A percentile compares a stretch with the other conserved stretches of the same genome.
Conservation (phyloP, 2,797 vertebrate species). For the Ataeniobius toweri region DNA sequence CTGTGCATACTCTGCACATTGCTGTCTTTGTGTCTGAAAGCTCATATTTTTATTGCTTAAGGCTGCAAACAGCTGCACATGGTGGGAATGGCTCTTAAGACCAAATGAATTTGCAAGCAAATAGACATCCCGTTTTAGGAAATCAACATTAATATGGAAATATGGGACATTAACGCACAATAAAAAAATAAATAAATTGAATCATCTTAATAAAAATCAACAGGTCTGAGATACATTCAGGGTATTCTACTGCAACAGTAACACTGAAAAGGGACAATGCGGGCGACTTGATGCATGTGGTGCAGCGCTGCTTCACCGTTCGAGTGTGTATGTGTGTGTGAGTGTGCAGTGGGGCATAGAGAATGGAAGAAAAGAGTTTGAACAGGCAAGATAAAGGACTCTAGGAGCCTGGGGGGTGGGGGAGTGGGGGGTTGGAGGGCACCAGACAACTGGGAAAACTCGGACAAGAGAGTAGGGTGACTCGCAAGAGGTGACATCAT, state of each 20-base stretch:
- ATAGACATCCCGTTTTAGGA: neutral
- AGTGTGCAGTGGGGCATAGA: conserved; percentile 63
- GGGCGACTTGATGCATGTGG: conserved; percentile 65
- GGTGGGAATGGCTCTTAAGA: conserved; percentile 20
- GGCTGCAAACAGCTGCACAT: conserved; percentile 30
- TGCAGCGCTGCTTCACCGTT: conserved; percentile 44
- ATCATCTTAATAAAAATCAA: conserved; percentile 33
- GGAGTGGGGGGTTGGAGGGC: conserved; percentile 62
- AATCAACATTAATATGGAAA: neutral
- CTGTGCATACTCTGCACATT: conserved; percentile 2
- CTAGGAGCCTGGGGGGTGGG: conserved; percentile 60
- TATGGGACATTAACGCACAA: neutral
- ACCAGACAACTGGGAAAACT: conserved; percentile 64
- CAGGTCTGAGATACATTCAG: conserved; percentile 50
- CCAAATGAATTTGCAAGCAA: neutral
- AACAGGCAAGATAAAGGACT: conserved; percentile 58
- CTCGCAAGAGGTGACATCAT: conserved; percentile 82
- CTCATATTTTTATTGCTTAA: neutral
- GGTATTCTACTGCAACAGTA: conserved; percentile 45
- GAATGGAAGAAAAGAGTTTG: conserved; percentile 67
- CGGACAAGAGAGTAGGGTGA: conserved; percentile 69
- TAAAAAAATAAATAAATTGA: no score
- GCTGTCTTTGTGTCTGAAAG: conserved; percentile 8
- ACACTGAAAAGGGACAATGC: conserved; percentile 48
- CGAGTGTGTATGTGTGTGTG: conserved; percentile 38